These are phyloP conservation scores for Pygoscelis antarcticus DNA, from an alignment of 2,113 vertebrate genomes.

Conservation along the genomic window DNA sequence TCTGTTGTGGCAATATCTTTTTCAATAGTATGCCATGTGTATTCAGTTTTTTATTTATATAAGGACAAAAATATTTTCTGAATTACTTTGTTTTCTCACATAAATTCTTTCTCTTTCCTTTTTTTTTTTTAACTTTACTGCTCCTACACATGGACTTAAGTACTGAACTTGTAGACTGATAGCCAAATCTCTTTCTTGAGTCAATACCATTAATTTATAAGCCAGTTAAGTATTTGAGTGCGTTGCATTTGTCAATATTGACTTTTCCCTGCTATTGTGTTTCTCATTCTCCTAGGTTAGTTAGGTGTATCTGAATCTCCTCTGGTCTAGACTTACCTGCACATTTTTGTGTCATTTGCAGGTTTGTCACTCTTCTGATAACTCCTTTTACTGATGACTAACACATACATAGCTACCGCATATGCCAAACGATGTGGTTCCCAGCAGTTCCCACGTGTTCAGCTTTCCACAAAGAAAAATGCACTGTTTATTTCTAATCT, in stretches of 20 bases:
- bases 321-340: background rate
- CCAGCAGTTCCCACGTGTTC: background rate
- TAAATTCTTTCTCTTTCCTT: background rate
- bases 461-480: background rate
- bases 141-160: background rate
- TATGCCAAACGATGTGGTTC: background rate
- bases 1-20: conserved; percentile 35
- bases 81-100: conserved; percentile 3
- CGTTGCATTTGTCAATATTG: conserved; percentile 49
- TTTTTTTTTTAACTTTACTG: background rate
- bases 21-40: background rate
- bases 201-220: conserved; percentile 54
- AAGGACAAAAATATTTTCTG: conserved; percentile 17
- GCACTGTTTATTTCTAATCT: background rate
- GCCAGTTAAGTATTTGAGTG: background rate
- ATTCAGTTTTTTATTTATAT: conserved; percentile 3
- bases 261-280: conserved; percentile 5
- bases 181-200: conserved; percentile 10
- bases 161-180: background rate
- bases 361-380: background rate
- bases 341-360: background rate
- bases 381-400: background rate
- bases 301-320: background rate
- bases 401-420: background rate
- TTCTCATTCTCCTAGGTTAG: background rate